Evolutionary conservation across 2,888 invertebrate species (phyloP), one percentile per base, ranked within the genome.

Genomic region (Plagodis dolabraria): DNA sequence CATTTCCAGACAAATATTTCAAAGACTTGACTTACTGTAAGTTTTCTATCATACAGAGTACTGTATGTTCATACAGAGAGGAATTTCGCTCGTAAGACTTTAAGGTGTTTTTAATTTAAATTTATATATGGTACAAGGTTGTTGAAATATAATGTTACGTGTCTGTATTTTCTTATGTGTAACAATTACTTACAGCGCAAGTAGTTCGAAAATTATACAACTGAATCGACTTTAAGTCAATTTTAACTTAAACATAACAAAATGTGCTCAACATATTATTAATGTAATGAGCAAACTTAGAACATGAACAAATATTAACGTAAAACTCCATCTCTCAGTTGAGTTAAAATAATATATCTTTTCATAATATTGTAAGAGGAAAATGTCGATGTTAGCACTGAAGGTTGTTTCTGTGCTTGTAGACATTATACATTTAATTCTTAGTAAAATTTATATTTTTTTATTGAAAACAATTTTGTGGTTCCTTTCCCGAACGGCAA

Each of bases 1-100:
- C 36, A 52, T 52, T 48, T 40, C 38, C 22, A 38, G 46, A 59
- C 47, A 53, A 60, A 57, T 61, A 54, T 60, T 57, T 57, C 50
- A 51, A 51, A 45, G 44, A 59, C 51, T 62, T 56, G 59, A 51
- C 50, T 53, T 59, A 62, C 60, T 63, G 58, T 52, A 51, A 58
- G 53, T 53, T 22, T 56, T 63, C 48, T 60, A 63, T 60, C 53
- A 40, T 35, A 8, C 5, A 22, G 22, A 22, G n/a, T 9, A n/a
- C 5, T 1, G 9, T 2, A 1, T 8, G n/a, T n/a, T n/a, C 10
- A 42, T 5, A 12, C 12, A 7, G 43, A 43, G 7, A 43, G 12
- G 8, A 11, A 51, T 47, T n/a, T 47, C 10, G 45, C 44, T 22
- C 38, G 47, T 60, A 60, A 9, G 8, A 11, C 0, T 43, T 43